A percentile compares a stretch with the other conserved stretches of the same genome.
phyloP scores from a whole-genome alignment of 2,888 invertebrate species.

The Parapristionchus giblindavisi region DNA sequence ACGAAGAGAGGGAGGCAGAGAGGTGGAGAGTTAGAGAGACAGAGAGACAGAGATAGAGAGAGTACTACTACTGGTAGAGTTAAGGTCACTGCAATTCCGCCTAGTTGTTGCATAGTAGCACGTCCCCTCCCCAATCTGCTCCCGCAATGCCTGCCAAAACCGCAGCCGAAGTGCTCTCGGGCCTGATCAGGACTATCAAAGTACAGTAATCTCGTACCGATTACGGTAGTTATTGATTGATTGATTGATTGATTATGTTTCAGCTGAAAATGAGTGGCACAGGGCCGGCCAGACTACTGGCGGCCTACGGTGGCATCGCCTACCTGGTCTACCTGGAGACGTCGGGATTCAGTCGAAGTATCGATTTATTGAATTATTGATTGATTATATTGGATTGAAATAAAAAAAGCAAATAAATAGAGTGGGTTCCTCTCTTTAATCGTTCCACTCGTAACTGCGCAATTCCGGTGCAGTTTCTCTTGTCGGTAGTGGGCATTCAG shows the following conservation, averaged over 20 bases:
- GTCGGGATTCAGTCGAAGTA: conserved; percentile 38
- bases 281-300: conserved; percentile 32
- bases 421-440: too few species aligned
- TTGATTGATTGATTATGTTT: neutral
- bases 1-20: neutral
- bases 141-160: neutral
- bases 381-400: too few species aligned
- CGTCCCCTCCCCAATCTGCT: neutral
- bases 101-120: neutral
- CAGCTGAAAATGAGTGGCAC: conserved; percentile 37
- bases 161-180: neutral
- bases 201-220: neutral
- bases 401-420: too few species aligned
- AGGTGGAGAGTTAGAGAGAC: neutral
- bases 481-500: neutral
- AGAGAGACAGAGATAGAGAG: conserved; percentile 14
- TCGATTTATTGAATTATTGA: too few species aligned
- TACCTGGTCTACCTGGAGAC: conserved; percentile 37
- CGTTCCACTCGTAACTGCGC: too few species aligned
- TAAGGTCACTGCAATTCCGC: neutral
- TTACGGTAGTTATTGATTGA: conserved; percentile 17
- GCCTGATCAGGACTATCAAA: conserved; percentile 4
- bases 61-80: too few species aligned
- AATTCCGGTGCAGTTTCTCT: too few species aligned
- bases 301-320: conserved; percentile 37